phyloP scores from a whole-genome alignment of 2,797 vertebrate genomes.

The Sebastes nivosus region DNA sequence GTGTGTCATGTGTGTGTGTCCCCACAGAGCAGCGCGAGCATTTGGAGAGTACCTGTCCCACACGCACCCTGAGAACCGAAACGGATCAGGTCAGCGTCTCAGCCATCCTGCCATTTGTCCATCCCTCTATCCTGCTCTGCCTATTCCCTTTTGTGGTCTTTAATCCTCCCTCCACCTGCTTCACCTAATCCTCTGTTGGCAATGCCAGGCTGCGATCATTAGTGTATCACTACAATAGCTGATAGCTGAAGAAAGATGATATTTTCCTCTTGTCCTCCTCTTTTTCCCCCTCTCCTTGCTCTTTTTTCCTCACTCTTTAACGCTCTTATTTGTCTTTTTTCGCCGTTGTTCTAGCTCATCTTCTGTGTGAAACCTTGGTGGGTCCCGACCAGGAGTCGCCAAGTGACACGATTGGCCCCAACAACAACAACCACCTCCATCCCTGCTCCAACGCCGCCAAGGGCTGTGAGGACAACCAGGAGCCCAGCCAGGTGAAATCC shows the following conservation, averaged over 20 bases:
- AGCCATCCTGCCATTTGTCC: slow-evolving; percentile 55
- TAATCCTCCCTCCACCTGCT: slow-evolving; percentile 35
- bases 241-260: slow-evolving; percentile 38
- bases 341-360: slow-evolving; percentile 85
- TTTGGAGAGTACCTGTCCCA: slow-evolving; percentile 98
- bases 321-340: slow-evolving; percentile 30
- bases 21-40: slow-evolving; percentile 92
- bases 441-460: slow-evolving; percentile 71
- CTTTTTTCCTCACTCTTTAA: slow-evolving; percentile 17
- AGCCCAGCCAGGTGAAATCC: slow-evolving; percentile 67
- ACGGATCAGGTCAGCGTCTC: slow-evolving; percentile 93
- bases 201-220: slow-evolving; percentile 52
- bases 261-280: slow-evolving; percentile 22
- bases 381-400: slow-evolving; percentile 90
- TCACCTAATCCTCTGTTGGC: slow-evolving; percentile 46
- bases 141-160: slow-evolving; percentile 39
- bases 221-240: slow-evolving; percentile 31
- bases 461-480: slow-evolving; percentile 60
- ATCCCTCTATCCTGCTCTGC: slow-evolving; percentile 37
- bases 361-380: slow-evolving; percentile 90
- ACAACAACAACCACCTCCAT: slow-evolving; percentile 74
- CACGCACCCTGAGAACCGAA: slow-evolving; percentile 92
- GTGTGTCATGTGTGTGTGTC: slow-evolving; percentile 71
- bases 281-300: slow-evolving; percentile 10
- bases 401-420: slow-evolving; percentile 61